Percentiles rank a stretch among this genome's conserved stretches.
These are phyloP conservation scores for Pterophyllum scalare DNA, from an alignment of 2,113 vertebrate species.

Conservation along the genomic window DNA sequence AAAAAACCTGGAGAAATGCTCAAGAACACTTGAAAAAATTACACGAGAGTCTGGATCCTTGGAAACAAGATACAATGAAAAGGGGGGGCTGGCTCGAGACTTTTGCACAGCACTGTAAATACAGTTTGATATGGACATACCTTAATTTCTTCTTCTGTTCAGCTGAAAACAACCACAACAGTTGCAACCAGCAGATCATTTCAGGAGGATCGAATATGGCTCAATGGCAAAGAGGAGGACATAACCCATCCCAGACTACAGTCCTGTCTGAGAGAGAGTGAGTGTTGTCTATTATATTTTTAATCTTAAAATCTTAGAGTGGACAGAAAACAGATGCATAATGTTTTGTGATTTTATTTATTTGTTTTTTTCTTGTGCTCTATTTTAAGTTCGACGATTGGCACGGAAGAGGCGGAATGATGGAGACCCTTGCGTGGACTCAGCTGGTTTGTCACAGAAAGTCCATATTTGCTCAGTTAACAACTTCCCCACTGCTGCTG, in stretches of 20 bases:
- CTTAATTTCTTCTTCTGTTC: conserved; percentile 1
- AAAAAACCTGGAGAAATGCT: not conserved
- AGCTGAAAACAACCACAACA: conserved; percentile 94
- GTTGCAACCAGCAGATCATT: conserved; percentile 87
- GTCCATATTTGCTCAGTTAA: conserved; percentile 92
- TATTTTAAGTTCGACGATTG: conserved; percentile 86
- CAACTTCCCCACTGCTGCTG: conserved; percentile 95
- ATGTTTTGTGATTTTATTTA: not conserved
- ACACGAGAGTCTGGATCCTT: not conserved
- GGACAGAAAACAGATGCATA: not conserved
- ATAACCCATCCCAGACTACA: conserved; percentile 88
- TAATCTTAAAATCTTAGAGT: not conserved
- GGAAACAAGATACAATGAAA: not conserved
- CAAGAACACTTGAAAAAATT: not conserved
- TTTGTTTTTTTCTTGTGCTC: not conserved
- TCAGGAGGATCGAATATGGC: conserved; percentile 90
- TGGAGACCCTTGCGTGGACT: conserved; percentile 23
- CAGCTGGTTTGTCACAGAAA: conserved; percentile 81
- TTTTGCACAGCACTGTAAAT: conserved; percentile 7
- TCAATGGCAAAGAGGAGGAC: conserved; percentile 89
- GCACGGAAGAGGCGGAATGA: conserved; percentile 84
- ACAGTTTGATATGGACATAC: not conserved
- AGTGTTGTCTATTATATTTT: conserved; percentile 39
- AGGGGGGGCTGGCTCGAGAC: not conserved
- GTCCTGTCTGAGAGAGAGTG: conserved; percentile 91